Conservation (phyloP, 2,888 invertebrate genomes). For the Podotricha telesiphe region DNA sequence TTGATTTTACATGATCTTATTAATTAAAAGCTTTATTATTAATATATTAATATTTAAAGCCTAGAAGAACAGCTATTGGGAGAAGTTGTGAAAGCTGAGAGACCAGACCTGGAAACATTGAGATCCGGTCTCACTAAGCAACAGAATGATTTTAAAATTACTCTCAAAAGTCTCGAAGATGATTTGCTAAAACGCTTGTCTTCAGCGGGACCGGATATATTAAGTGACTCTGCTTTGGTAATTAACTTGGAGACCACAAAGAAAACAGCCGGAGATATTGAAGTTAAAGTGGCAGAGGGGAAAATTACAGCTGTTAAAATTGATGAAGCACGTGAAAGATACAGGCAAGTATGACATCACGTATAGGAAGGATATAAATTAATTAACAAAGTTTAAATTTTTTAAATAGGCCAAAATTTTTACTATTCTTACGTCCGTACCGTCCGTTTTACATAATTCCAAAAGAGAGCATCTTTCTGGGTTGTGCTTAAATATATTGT, state of each 20-base stretch:
- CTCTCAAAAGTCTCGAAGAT: constrained; percentile 95
- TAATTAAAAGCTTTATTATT: not conserved
- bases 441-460: no score
- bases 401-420: no score
- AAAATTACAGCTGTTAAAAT: constrained; percentile 93
- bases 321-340: constrained; percentile 95
- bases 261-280: constrained; percentile 95
- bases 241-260: constrained; percentile 97
- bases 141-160: constrained; percentile 97
- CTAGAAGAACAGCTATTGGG: constrained; percentile 96
- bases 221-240: constrained; percentile 95
- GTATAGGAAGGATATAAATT: no score
- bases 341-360: constrained; percentile 74
- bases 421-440: no score
- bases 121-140: constrained; percentile 94
- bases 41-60: constrained; percentile 52
- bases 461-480: no score
- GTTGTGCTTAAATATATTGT: no score
- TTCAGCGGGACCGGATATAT: constrained; percentile 95
- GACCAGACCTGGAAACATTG: constrained; percentile 93
- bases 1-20: no score
- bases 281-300: constrained; percentile 93
- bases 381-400: no score
- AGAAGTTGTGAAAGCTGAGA: constrained; percentile 95
- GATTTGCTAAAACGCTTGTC: constrained; percentile 93